These are phyloP conservation scores for Ophioninae sp. DNA, from an alignment of 2,888 invertebrate species.

Conservation along the genomic window DNA sequence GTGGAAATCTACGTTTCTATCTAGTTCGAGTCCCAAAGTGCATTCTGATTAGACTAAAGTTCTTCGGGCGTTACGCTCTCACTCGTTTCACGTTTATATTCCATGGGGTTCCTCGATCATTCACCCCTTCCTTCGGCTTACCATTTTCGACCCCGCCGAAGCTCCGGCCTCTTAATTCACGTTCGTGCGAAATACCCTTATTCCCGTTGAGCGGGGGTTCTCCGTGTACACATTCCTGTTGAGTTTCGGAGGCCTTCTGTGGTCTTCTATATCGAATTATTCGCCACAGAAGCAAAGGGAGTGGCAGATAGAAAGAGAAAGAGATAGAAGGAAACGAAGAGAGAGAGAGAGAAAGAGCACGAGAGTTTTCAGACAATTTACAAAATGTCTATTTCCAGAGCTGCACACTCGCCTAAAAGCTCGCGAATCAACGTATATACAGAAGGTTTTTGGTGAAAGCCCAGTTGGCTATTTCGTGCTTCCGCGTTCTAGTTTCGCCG, in stretches of 20 bases:
- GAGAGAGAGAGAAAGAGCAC: neutral
- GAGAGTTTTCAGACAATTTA: constrained; percentile 49
- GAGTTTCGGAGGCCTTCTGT: constrained; percentile 33
- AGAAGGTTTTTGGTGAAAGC: constrained; percentile 12
- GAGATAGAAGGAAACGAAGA: neutral
- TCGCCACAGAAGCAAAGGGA: constrained; percentile 10
- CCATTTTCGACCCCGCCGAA: neutral
- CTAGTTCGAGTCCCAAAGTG: constrained; percentile 53
- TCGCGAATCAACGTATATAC: constrained; percentile 16
- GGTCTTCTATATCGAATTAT: constrained; percentile 28
- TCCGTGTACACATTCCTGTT: neutral
- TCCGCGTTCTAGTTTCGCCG: constrained; percentile 33
- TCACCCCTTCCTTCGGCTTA: neutral
- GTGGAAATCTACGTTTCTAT: constrained; percentile 46
- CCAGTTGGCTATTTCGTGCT: constrained; percentile 25
- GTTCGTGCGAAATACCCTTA: constrained; percentile 49
- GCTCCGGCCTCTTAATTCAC: constrained; percentile 29
- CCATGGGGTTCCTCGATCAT: constrained; percentile 17
- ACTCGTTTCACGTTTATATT: constrained; percentile 44
- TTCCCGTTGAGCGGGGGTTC: constrained; percentile 5
- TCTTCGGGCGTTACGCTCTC: constrained; percentile 33
- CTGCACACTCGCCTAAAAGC: constrained; percentile 22
- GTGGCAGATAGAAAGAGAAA: neutral
- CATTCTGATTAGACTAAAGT: constrained; percentile 55
- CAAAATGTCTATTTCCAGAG: constrained; percentile 48